Conservation (phyloP, 2,113 vertebrate species). For the Camelus dromedarius region DNA sequence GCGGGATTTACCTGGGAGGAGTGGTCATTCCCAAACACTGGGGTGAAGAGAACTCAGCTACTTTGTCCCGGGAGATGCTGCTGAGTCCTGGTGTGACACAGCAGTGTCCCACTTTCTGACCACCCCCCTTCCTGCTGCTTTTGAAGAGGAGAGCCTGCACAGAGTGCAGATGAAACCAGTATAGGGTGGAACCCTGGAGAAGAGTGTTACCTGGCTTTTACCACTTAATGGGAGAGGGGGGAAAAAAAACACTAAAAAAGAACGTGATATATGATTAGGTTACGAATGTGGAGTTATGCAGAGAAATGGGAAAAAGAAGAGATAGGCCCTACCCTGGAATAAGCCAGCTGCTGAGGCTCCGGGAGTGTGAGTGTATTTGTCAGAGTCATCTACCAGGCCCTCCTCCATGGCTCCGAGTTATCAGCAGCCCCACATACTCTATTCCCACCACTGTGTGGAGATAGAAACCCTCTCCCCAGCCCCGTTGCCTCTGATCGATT, state of each 20-base stretch:
- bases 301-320: not conserved
- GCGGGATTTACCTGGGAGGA: fast-evolving
- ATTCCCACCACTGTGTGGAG: not conserved
- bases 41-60: not conserved
- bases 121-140: not conserved
- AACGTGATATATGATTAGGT: not conserved
- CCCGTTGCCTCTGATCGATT: not conserved
- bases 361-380: not conserved
- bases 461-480: not conserved
- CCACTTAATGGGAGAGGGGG: not conserved
- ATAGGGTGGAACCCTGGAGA: not conserved
- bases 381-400: not conserved
- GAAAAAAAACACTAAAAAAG: not conserved
- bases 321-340: not conserved
- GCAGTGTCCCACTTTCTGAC: not conserved
- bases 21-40: not conserved
- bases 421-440: not conserved
- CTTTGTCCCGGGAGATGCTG: not conserved
- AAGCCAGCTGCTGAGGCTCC: not conserved
- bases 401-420: not conserved
- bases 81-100: not conserved
- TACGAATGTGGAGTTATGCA: not conserved
- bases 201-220: fast-evolving
- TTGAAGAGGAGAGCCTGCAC: not conserved
- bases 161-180: not conserved